phyloP scores from a whole-genome alignment of 2,888 invertebrate genomes.

The Drosophila macrospina region DNA sequence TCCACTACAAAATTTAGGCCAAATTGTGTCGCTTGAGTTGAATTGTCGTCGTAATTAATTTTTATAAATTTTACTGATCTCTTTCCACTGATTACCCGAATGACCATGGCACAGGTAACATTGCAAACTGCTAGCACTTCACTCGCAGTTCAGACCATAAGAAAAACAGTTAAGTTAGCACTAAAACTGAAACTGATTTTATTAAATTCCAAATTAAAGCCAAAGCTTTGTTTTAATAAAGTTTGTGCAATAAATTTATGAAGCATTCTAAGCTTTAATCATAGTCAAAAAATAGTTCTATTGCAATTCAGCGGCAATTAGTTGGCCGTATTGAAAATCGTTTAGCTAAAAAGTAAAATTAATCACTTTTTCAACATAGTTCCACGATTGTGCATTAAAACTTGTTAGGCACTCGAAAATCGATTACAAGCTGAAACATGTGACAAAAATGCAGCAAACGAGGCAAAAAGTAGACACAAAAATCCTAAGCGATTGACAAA shows the following conservation, averaged over 20 bases:
- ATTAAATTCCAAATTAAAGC: background rate
- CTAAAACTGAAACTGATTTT: constrained; percentile 11
- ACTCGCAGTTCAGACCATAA: too few species aligned
- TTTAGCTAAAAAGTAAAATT: constrained; percentile 33
- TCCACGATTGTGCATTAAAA: constrained; percentile 63
- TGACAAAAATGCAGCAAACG: constrained; percentile 46
- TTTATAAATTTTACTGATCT: constrained; percentile 59
- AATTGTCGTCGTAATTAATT: constrained; percentile 50
- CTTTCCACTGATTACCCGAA: constrained; percentile 43
- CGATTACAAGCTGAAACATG: constrained; percentile 63
- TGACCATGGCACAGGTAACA: constrained; percentile 59
- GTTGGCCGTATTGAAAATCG: constrained; percentile 31
- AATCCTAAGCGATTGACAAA: constrained; percentile 63
- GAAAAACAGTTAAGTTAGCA: constrained; percentile 9
- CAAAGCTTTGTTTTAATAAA: background rate
- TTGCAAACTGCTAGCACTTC: constrained; percentile 23
- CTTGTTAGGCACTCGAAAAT: constrained; percentile 69
- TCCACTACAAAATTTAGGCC: constrained; percentile 63
- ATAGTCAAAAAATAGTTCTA: constrained; percentile 13
- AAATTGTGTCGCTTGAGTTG: constrained; percentile 71
- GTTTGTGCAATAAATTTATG: background rate
- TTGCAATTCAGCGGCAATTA: constrained; percentile 53
- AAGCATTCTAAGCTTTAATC: background rate
- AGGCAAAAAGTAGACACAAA: constrained; percentile 23
- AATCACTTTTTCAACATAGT: constrained; percentile 64